Base-by-base conservation (phyloP, 2,113 vertebrate genomes). In the Chaetodon trifascialis region DNA sequence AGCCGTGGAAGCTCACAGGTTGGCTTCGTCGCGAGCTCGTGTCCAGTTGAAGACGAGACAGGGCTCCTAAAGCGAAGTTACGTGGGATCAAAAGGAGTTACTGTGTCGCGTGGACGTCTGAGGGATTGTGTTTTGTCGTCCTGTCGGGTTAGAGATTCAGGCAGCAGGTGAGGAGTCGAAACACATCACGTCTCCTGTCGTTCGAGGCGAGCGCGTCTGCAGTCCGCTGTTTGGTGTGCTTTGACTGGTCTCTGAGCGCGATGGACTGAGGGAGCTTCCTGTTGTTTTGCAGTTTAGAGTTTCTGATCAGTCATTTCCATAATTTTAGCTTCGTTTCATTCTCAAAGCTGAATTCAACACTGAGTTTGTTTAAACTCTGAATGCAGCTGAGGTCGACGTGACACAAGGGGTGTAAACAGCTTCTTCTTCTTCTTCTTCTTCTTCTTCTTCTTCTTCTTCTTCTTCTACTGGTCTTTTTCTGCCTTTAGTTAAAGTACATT, bases 111-210 rank as follows among this genome's bases (percentile, higher is more conserved):
- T 10, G 14, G 73, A 62, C 47, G 2, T 78, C 17, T 85, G 83
- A 67, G 4, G 25, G 60, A 9, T n/a, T 55, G 58, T 77, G 82
- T 86, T 85, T 79, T 83, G 86, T 88, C 86, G 76, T 56, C 14
- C 44, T 79, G 84, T 38, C 65, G 30, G n/a, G 9, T 23, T 5
- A 5, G 79, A 76, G 42, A 23, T 55, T 58, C 69, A 62, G 11
- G 49, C 42, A 40, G 19, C 75, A 82, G 81, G 59, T 63, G 64
- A 85, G 23, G 60, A 89, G 84, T 89, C 84, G 79, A 34, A 77
- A 56, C 23, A 25, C 63, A 17, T 81, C 51, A 80, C 30, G 7
- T 84, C 51, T 44, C 54, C 64, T 69, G 74, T 79, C 83, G 49
- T 65, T 74, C 62, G 21, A 21, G 17, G 42, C 49, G 25, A 65